Evolutionary conservation across 2,888 invertebrate species (phyloP), one percentile per base, ranked within the genome.

Genomic region (Anthophora plumipes): DNA sequence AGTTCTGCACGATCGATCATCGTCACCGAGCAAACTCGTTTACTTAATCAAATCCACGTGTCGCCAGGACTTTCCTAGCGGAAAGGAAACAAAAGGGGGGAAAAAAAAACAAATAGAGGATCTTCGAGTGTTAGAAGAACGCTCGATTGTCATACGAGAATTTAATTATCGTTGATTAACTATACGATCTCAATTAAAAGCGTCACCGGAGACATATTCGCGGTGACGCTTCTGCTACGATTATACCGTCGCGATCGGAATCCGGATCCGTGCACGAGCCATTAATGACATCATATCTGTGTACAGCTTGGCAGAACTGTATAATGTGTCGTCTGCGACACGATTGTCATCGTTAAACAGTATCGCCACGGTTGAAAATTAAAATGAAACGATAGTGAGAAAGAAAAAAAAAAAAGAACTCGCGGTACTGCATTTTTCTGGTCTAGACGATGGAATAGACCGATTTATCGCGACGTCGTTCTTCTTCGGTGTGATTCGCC

Each of bases 221-320:
- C 12, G 57, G 37, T 57, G 69, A 61, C 86, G 75, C 39, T 72
- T 69, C 71, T 52, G 68, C 31, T 66, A 77, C 72, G 66, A 66
- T 78, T 77, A 83, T 57, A 66, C 72, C 77, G 74, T 72, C 79
- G 66, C 63, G 80, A 78, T 80, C 46, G 85, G 87, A 86, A 86
- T 86, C 86, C 86, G 86, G 87, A 86, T 86, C 87, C 67, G 50
- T 68, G 48, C 57, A 20, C 63, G 61, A 52, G 43, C 31, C 31
- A 43, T 66, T 63, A 55, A 68, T 82, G 80, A 80, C 87, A 75
- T 82, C 83, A 80, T 5, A n/a, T n/a, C n/a, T n/a, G n/a, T n/a
- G 37, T 39, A 20, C 31, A 31, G 48, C n/a, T 66, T 37, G 66
- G 55, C 20, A 43, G 60, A 70, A 37, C 39, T 12, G n/a, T 41